A percentile compares a stretch with the other conserved stretches of the same genome.
phyloP scores from a whole-genome alignment of 2,113 vertebrate species.

The Calonectris borealis region DNA sequence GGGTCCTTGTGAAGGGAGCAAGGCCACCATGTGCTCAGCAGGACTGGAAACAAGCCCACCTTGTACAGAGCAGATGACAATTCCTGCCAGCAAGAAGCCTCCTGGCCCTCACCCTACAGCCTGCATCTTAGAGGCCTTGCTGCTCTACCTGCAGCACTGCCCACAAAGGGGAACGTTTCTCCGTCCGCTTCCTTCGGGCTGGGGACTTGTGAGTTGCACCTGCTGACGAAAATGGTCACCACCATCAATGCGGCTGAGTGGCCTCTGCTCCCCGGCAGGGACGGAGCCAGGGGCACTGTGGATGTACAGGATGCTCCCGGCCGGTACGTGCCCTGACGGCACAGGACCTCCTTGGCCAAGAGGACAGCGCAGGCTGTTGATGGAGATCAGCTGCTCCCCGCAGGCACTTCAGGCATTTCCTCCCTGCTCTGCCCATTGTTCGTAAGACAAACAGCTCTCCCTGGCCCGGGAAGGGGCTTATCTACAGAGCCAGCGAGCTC shows the following conservation, averaged over 20 bases:
- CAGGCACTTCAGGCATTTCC: constrained; percentile 33
- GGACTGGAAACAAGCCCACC: background rate
- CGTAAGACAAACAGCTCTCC: background rate
- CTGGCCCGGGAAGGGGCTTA: background rate
- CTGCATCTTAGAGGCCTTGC: background rate
- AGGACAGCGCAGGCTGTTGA: background rate
- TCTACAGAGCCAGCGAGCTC: background rate
- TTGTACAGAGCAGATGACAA: background rate
- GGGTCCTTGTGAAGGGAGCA: background rate
- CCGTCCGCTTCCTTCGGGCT: rapidly evolving
- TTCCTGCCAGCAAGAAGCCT: background rate
- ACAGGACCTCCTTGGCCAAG: background rate
- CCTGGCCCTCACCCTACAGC: background rate
- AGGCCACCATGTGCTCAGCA: background rate
- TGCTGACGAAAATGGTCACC: background rate
- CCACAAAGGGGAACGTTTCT: background rate
- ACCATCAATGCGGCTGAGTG: background rate
- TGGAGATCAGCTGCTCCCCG: background rate
- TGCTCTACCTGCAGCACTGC: background rate
- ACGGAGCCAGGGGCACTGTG: rapidly evolving
- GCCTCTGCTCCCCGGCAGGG: background rate
- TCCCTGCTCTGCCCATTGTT: constrained; percentile 2
- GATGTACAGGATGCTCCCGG: background rate
- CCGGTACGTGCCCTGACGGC: rapidly evolving
- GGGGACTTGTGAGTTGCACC: background rate